Evolutionary conservation across 1,140 invertebrate genomes (phyloP), one percentile per base, ranked within the genome.

Genomic region (Pseudachorutes palmiensis): DNA sequence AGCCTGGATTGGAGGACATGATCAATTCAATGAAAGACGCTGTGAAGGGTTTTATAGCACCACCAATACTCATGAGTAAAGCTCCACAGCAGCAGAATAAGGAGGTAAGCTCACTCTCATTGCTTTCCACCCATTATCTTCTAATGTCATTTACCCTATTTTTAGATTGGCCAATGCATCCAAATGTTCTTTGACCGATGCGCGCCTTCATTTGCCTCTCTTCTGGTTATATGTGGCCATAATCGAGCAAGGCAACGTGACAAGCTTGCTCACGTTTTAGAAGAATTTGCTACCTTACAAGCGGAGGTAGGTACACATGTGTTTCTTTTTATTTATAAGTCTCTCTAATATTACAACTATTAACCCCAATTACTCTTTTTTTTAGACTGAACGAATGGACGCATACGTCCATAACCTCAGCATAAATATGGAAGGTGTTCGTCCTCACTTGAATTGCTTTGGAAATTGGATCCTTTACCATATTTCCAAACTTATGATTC

Each of bases 401-500:
- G 86, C 86, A 3, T 88, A 85, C 76, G 81, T 94, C 60, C 88
- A 92, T 76, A 84, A 84, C 69, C 76, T 90, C 28, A 84, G 85
- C 14, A 75, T 84, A 55, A 88, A 88, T 77, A 82, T 81, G 66
- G 87, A 89, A 55, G 81, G 83, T 14, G 83, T 85, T 0, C 80
- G 86, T 2, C 84, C 86, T 59, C 88, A 93, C 76, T 82, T 90
- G 63, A 88, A 92, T 0, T 95, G 91, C 77, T 94, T 96, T 78
- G 90, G 91, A 48, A 97, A 93, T 9, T 98, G 95, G 95, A 86
- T 97, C 29, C 81, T 97, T 55, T 97, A 96, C 80, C 92, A 97
- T 78, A 94, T 92, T n/a, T 82, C 97, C 22, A 83, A 90, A 68
- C 87, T 94, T n/a, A 97, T 97, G 92, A 89, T 95, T 66, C 88